Evolutionary conservation across 1,140 invertebrate genomes (phyloP).

Genomic region (Drosophila mauritiana): DNA sequence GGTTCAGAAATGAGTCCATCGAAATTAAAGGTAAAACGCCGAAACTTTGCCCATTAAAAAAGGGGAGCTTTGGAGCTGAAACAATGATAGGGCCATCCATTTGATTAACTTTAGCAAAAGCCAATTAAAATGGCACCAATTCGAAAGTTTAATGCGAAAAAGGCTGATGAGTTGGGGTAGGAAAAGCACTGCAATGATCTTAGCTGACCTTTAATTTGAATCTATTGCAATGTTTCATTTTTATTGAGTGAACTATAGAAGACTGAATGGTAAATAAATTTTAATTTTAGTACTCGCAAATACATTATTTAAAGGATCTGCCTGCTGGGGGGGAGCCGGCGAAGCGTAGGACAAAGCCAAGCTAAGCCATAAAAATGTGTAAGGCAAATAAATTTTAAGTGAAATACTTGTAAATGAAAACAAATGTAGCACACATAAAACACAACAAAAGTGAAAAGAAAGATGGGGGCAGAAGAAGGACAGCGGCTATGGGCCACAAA

Average conservation of each 20-base stretch:
- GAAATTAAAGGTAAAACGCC: conserved; percentile 64
- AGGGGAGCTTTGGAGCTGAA: conserved; percentile 26
- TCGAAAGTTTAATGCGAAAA: conserved; percentile 16
- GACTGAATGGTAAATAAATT: conserved; percentile 66
- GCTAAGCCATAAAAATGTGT: conserved; percentile 76
- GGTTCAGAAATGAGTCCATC: conserved; percentile 59
- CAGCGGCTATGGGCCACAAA: conserved; percentile 60
- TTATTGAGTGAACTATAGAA: conserved; percentile 60
- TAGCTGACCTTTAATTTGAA: conserved; percentile 17
- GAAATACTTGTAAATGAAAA: conserved; percentile 83
- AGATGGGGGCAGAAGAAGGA: neutral
- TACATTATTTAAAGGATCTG: conserved; percentile 65
- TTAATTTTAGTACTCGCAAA: conserved; percentile 68
- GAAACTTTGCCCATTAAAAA: conserved; percentile 60
- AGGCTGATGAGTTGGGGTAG: neutral
- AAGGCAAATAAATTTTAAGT: conserved; percentile 78
- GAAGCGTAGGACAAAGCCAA: conserved; percentile 54
- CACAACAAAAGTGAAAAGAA: conserved; percentile 18
- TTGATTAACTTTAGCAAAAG: conserved; percentile 73
- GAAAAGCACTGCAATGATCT: conserved; percentile 6
- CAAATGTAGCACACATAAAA: conserved; percentile 67
- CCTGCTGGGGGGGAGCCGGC: conserved; percentile 3
- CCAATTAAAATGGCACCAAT: conserved; percentile 57
- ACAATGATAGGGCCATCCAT: conserved; percentile 59
- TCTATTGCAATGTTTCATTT: conserved; percentile 24